Evolutionary conservation across 2,113 vertebrate genomes (phyloP).

Genomic region (Tragulus kanchil): DNA sequence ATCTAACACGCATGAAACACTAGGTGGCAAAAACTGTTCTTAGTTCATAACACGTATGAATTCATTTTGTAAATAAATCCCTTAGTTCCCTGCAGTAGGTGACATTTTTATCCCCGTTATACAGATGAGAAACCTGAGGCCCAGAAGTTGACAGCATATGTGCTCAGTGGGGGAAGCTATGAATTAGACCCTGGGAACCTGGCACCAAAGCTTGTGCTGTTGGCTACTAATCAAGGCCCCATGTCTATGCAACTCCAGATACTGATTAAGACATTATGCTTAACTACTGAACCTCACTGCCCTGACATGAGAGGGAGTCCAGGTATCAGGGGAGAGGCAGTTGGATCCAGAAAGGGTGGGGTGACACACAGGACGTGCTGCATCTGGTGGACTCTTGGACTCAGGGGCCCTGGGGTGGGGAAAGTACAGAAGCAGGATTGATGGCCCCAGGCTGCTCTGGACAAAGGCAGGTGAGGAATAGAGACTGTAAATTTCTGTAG

Average conservation of each 20-base stretch:
- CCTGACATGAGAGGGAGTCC: not conserved
- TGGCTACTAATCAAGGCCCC: not conserved
- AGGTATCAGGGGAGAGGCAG: not conserved
- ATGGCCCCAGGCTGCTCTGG: rapidly evolving
- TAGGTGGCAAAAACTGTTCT: not conserved
- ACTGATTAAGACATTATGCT: not conserved
- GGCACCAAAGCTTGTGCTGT: not conserved
- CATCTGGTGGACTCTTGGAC: not conserved
- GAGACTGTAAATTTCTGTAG: not conserved
- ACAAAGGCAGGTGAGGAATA: not conserved
- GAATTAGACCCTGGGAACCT: not conserved
- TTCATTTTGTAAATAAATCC: not conserved
- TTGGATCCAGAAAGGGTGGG: not conserved
- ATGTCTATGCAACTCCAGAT: not conserved
- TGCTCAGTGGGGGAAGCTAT: not conserved
- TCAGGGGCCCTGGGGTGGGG: not conserved
- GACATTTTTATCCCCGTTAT: not conserved
- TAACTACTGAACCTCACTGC: not conserved
- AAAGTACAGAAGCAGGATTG: not conserved
- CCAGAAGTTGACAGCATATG: not conserved
- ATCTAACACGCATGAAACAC: not conserved
- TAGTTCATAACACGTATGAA: not conserved
- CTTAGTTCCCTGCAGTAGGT: not conserved
- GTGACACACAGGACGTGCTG: not conserved
- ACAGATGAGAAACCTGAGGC: conserved; percentile 39